Base-by-base conservation (phyloP, 2,797 vertebrate species). In the Dicrostonyx torquatus region DNA sequence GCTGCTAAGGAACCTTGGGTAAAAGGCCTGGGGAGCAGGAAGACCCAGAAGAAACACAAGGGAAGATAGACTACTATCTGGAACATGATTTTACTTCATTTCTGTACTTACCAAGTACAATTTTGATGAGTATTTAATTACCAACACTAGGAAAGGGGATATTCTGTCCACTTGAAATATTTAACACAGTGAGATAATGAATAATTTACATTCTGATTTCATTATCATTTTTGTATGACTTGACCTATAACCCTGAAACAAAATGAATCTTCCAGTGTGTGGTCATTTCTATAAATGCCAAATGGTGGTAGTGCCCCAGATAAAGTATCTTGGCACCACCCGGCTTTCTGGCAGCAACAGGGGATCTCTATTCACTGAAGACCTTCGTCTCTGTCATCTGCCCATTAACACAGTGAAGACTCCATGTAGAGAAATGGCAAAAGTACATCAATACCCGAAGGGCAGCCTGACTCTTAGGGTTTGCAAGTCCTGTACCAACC, bases 101-200 rank as follows among this genome's bases (percentile, higher is more conserved):
- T 90, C 37, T 90, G 14, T 75, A 58, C 43, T 70, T 50, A 62
- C 22, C 31, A 43, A 55, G 26, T n/a, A 94, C n/a, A 68, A 90
- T 40, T 85, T 87, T 29, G n/a, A 66, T 83, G 55, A 45, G 0
- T 53, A 68, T 43, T 95, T 70, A 64, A 34, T 94, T 89, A 89
- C 75, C 91, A 70, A 79, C 87, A 70, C 22, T 68, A 90, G 14
- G 37, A 84, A 90, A 85, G 18, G 22, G 75, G 17, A 45, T 34
- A 40, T 53, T 85, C 72, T 90, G 26, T 82, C 93, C 62, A 58
- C 55, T 80, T 92, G 68, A 85, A 92, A 60, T 29, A 55, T 58
- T 82, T 62, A 93, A 29, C 60, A 45, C 60, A 29, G 37, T 48
- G 55, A 83, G 58, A 58, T 94, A 43, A 77, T 78, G 18, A 58